Base-by-base conservation (phyloP, 2,797 vertebrate genomes). In the Syndactyla subalaris region DNA sequence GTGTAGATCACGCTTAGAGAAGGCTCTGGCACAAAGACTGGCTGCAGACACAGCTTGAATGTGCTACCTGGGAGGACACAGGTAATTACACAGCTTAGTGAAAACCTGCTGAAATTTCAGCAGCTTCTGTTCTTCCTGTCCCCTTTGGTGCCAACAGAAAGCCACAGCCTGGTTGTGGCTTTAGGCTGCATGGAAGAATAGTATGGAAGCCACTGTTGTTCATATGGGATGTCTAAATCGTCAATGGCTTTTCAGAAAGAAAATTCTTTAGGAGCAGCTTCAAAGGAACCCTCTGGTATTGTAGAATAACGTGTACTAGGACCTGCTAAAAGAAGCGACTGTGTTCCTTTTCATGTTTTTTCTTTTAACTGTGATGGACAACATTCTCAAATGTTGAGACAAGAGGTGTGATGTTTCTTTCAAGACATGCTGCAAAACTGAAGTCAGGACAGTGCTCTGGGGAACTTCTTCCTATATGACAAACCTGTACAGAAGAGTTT, bases 231-330 rank as follows among this genome's bases (percentile, higher is more conserved):
- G 26, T 55, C 24, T 78, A 5, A 9, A 3, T 57, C 32, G 13
- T 68, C 30, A 66, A 43, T 76, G 38, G 24, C 19, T 39, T 79
- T 58, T 58, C 54, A 43, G 9, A 65, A 70, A 85, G 16, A 55
- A 4, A 55, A 59, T 48, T 76, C 15, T 57, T 16, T 27, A 48
- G 12, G 9, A 61, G 29, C 48, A 67, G 36, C 32, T 77, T 83
- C 14, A 30, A 66, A 61, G 54, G 59, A 70, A 34, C 23, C 4
- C 10, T 23, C 12, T 49, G 22, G 12, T 59, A 26, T 4, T 41
- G 5, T 2, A 27, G 0, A 0, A 8, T 36, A 63, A 61, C 10
- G 4, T 46, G 19, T n/a, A 39, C 10, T 34, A 10, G 20, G 12
- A 19, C 12, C 22, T 65, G 15, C 43, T 78, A 55, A 30, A 17